These are phyloP conservation scores for Nymphalis io DNA, from an alignment of 1,140 invertebrate species.

Conservation along the genomic window DNA sequence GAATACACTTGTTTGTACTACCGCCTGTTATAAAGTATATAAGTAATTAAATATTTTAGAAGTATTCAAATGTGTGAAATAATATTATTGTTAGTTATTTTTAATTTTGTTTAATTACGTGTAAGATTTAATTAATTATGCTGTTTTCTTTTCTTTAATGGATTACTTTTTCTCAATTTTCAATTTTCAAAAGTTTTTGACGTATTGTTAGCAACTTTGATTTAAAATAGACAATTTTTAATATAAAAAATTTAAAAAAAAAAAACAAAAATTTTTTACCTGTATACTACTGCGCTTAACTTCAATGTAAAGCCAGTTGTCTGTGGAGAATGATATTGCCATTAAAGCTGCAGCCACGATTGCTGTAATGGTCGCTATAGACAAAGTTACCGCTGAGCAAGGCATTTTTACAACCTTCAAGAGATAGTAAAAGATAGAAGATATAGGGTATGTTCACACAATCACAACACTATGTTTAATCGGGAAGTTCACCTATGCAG, in stretches of 20 bases:
- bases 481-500: slow-evolving; percentile 75
- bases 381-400: slow-evolving; percentile 96
- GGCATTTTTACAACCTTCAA: slow-evolving; percentile 87
- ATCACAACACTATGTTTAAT: slow-evolving; percentile 74
- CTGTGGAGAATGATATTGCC: slow-evolving; percentile 95
- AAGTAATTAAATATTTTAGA: too few species aligned
- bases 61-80: too few species aligned
- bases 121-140: too few species aligned
- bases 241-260: slow-evolving; percentile 1
- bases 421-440: slow-evolving; percentile 63
- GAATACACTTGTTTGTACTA: not conserved
- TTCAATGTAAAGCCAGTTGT: slow-evolving; percentile 96
- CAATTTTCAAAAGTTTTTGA: too few species aligned
- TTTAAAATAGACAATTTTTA: not conserved
- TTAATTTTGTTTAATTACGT: too few species aligned
- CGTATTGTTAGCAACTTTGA: too few species aligned
- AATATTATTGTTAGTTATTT: too few species aligned
- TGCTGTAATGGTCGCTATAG: slow-evolving; percentile 95
- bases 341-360: slow-evolving; percentile 95
- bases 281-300: slow-evolving; percentile 93
- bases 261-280: slow-evolving; percentile 79
- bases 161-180: too few species aligned
- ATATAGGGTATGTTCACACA: slow-evolving; percentile 65
- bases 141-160: too few species aligned
- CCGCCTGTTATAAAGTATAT: not conserved